These are phyloP conservation scores for Steinernema carpocapsae DNA, from an alignment of 2,888 invertebrate genomes.

Conservation along the genomic window DNA sequence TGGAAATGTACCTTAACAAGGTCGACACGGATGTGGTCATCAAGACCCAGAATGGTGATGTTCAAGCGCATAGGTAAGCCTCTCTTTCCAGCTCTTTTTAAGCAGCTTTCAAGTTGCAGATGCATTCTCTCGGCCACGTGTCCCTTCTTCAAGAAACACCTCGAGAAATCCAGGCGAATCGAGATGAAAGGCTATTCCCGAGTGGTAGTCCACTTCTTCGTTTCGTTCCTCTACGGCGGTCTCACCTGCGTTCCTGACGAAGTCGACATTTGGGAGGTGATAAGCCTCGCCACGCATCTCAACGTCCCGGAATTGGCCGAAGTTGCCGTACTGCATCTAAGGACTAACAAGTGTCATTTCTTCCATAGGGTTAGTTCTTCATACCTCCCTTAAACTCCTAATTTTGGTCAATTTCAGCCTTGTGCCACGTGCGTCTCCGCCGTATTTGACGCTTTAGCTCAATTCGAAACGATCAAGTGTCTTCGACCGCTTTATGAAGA, in stretches of 20 bases:
- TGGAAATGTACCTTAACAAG: slow-evolving; percentile 88
- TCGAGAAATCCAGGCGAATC: slow-evolving; percentile 50
- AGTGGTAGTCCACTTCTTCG: slow-evolving; percentile 82
- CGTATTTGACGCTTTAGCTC: slow-evolving; percentile 84
- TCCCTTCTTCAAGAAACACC: slow-evolving; percentile 82
- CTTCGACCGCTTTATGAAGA: slow-evolving; percentile 59
- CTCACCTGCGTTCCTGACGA: slow-evolving; percentile 84
- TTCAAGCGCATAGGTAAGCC: slow-evolving; percentile 81
- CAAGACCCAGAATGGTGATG: slow-evolving; percentile 81
- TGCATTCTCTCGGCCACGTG: slow-evolving; percentile 88
- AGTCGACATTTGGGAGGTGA: slow-evolving; percentile 71
- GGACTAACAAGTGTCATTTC: slow-evolving; percentile 87
- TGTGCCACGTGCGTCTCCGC: slow-evolving; percentile 86
- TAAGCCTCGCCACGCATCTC: slow-evolving; percentile 86
- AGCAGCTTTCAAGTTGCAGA: slow-evolving; percentile 52
- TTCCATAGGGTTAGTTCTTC: slow-evolving; percentile 81
- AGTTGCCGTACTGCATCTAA: slow-evolving; percentile 85
- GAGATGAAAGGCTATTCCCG: slow-evolving; percentile 49
- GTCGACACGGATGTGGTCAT: slow-evolving; percentile 83
- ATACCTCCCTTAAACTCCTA: background rate
- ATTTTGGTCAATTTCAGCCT: slow-evolving; percentile 75
- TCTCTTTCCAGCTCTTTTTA: slow-evolving; percentile 33
- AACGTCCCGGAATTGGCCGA: slow-evolving; percentile 89
- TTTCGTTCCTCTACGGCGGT: slow-evolving; percentile 92
- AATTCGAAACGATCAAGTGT: slow-evolving; percentile 75